A percentile compares a stretch with the other conserved stretches of the same genome.
Conservation (phyloP, 2,888 invertebrate genomes). For the Pogonocherus hispidulus region DNA sequence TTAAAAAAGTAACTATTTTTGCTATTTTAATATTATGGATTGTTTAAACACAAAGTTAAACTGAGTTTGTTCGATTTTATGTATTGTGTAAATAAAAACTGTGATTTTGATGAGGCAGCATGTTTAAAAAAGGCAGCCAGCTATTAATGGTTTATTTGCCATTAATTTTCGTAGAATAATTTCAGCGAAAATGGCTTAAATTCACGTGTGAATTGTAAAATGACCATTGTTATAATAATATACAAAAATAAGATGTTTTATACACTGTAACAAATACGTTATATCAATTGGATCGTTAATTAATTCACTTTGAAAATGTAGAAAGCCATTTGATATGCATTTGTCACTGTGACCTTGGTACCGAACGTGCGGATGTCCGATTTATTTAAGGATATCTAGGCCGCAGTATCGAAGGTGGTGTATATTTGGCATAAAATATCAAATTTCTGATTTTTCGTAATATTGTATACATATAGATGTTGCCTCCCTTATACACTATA, state of each 20-base stretch:
- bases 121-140: conserved; percentile 29
- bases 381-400: neutral
- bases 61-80: conserved; percentile 3
- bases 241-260: conserved; percentile 45
- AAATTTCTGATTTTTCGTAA: conserved; percentile 45
- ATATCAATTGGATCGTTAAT: conserved; percentile 15
- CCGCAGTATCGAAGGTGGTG: conserved; percentile 7
- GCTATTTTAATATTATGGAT: neutral
- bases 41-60: neutral
- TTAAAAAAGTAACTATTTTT: neutral
- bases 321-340: conserved; percentile 13
- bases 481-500: conserved; percentile 56
- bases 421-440: conserved; percentile 42
- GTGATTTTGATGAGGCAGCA: conserved; percentile 46
- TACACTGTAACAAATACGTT: conserved; percentile 30
- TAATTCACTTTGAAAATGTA: neutral
- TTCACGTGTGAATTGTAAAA: conserved; percentile 41
- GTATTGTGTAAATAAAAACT: conserved; percentile 40
- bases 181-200: conserved; percentile 30
- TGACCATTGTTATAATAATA: conserved; percentile 47
- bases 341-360: conserved; percentile 5
- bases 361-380: conserved; percentile 4
- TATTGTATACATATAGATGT: conserved; percentile 56
- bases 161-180: conserved; percentile 11
- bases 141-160: conserved; percentile 23